Conservation (phyloP, 2,113 vertebrate species). For the Promerops cafer region DNA sequence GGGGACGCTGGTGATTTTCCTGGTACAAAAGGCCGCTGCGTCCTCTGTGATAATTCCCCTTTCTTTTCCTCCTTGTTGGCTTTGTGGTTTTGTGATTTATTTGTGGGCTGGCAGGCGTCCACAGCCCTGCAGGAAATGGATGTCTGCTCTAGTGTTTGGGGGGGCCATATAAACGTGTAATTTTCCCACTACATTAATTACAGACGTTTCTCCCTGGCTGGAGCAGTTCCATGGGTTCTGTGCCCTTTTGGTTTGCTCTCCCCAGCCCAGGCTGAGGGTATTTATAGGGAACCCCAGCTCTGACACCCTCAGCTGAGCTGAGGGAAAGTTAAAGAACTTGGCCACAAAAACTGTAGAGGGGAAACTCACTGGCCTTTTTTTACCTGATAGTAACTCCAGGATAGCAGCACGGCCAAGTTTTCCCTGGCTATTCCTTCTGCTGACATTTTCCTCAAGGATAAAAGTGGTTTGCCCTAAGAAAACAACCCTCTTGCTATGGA, state of each 20-base stretch:
- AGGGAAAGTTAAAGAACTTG: not conserved
- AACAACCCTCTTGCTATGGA: not conserved
- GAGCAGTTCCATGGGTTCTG: not conserved
- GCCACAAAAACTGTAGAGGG: not conserved
- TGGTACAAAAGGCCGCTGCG: not conserved
- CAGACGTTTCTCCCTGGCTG: not conserved
- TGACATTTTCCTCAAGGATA: not conserved
- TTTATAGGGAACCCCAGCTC: not conserved
- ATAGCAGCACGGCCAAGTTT: not conserved
- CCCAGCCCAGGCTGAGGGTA: not conserved
- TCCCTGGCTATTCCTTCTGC: not conserved
- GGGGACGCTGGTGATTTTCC: slow-evolving; percentile 5
- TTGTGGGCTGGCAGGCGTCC: not conserved
- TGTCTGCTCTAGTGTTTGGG: slow-evolving; percentile 5
- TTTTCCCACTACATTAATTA: slow-evolving; percentile 22
- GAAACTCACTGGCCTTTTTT: not conserved
- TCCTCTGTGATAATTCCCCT: not conserved
- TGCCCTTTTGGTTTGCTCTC: not conserved
- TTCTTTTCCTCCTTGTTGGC: not conserved
- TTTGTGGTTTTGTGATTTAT: slow-evolving; percentile 35
- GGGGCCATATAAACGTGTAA: not conserved
- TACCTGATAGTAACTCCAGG: not conserved
- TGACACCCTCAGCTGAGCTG: not conserved
- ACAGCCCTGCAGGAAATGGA: slow-evolving; percentile 33
- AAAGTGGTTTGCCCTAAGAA: not conserved